Conservation (phyloP, 2,797 vertebrate genomes). For the Spondyliosoma cantharus region DNA sequence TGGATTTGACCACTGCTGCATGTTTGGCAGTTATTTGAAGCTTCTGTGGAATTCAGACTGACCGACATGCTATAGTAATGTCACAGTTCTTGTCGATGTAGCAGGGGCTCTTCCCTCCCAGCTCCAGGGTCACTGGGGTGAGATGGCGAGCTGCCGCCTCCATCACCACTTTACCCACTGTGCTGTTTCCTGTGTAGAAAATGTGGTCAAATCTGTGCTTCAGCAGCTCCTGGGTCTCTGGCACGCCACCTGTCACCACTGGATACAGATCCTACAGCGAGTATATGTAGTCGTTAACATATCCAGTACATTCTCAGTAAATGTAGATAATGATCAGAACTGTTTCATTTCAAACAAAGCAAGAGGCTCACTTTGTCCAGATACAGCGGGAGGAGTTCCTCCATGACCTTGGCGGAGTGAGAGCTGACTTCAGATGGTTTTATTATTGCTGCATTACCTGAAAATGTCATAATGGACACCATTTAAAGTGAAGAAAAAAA, state of each 20-base stretch:
- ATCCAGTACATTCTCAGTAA: accelerated
- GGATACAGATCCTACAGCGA: constrained; percentile 84
- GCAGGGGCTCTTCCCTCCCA: constrained; percentile 95
- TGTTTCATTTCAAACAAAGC: constrained; percentile 19
- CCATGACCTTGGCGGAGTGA: constrained; percentile 81
- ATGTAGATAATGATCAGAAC: background rate
- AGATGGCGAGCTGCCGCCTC: constrained; percentile 88
- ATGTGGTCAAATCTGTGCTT: constrained; percentile 89
- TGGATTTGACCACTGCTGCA: background rate
- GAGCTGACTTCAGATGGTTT: constrained; percentile 85
- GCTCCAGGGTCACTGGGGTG: constrained; percentile 92
- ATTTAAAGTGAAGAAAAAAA: background rate
- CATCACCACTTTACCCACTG: constrained; percentile 90
- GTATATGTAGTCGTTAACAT: background rate
- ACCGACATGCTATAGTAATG: constrained; percentile 73
- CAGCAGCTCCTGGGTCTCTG: constrained; percentile 90
- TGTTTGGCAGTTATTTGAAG: background rate
- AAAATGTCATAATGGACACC: background rate
- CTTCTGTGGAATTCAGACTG: constrained; percentile 5
- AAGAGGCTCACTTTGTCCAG: constrained; percentile 80
- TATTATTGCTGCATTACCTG: constrained; percentile 83
- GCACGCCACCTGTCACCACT: constrained; percentile 85
- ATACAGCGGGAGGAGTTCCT: constrained; percentile 80
- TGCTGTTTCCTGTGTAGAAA: constrained; percentile 87
- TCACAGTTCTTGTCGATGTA: constrained; percentile 91